Evolutionary conservation across 2,113 vertebrate genomes (phyloP).

Genomic region (Pungitius pungitius): DNA sequence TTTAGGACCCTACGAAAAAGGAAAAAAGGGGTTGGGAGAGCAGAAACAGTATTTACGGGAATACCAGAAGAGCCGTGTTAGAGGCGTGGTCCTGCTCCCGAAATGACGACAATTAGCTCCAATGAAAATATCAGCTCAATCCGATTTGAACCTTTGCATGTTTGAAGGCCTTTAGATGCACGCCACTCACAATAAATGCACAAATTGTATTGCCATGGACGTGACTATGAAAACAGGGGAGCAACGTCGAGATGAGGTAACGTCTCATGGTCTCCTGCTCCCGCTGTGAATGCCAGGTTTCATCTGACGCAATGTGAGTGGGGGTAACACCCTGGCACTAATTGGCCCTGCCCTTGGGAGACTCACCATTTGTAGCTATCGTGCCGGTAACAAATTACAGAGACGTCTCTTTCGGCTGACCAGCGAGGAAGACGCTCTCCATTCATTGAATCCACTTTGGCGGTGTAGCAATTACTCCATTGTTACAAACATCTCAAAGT

Average conservation of each 20-base stretch:
- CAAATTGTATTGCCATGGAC: neutral
- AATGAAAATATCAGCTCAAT: neutral
- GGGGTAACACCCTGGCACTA: constrained; percentile 59
- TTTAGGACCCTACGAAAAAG: no score
- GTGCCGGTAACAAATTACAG: constrained; percentile 63
- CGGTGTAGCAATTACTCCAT: constrained; percentile 62
- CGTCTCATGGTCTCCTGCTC: constrained; percentile 50
- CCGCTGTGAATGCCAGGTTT: constrained; percentile 60
- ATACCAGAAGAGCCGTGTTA: no score
- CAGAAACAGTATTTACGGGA: neutral
- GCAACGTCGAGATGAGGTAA: constrained; percentile 37
- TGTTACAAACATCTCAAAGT: constrained; percentile 56
- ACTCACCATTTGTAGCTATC: constrained; percentile 59
- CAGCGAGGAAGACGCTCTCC: constrained; percentile 54
- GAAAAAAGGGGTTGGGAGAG: no score
- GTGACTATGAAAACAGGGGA: neutral
- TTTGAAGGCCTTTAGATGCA: neutral
- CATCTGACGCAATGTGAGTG: constrained; percentile 61
- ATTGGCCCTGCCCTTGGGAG: constrained; percentile 71
- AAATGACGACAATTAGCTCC: no score
- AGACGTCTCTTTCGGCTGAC: constrained; percentile 48
- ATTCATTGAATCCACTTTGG: constrained; percentile 28
- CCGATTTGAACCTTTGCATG: neutral
- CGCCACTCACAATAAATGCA: neutral
- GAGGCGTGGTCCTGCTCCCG: no score